These are phyloP conservation scores for Baccha elongata DNA, from an alignment of 2,888 invertebrate genomes.

Conservation along the genomic window DNA sequence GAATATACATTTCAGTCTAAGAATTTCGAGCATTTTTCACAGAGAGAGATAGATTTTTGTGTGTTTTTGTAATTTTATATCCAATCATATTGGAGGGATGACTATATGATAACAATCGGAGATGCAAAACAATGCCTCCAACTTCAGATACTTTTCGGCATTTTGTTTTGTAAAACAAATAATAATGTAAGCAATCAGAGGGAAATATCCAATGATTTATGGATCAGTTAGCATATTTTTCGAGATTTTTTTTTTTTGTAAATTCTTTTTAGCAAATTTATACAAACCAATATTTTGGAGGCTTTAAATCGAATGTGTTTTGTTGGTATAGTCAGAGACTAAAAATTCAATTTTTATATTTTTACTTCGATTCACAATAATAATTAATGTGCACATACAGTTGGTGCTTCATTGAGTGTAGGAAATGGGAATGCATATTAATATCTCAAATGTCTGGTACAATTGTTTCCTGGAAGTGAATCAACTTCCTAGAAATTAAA, in stretches of 20 bases:
- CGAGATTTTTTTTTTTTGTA: neutral
- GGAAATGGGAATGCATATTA: slow-evolving; percentile 47
- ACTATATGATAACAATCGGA: slow-evolving; percentile 50
- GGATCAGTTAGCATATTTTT: slow-evolving; percentile 40
- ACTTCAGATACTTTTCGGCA: slow-evolving; percentile 26
- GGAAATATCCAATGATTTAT: slow-evolving; percentile 65
- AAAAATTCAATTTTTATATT: slow-evolving; percentile 9
- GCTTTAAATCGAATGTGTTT: slow-evolving; percentile 14
- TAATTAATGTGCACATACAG: slow-evolving; percentile 44
- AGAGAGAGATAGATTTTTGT: slow-evolving; percentile 16
- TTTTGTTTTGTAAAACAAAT: slow-evolving; percentile 23
- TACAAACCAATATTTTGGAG: no score
- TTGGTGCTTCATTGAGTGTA: slow-evolving; percentile 37
- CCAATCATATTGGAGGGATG: slow-evolving; percentile 42
- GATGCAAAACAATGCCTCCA: slow-evolving; percentile 41
- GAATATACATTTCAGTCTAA: slow-evolving; percentile 10
- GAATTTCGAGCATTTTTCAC: slow-evolving; percentile 45
- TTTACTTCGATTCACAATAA: slow-evolving; percentile 36
- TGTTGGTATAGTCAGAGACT: neutral
- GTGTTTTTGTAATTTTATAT: slow-evolving; percentile 49
- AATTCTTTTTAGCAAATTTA: no score
- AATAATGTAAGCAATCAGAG: slow-evolving; percentile 43
- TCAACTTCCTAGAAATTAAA: slow-evolving; percentile 63
- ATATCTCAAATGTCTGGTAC: slow-evolving; percentile 38
- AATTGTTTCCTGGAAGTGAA: slow-evolving; percentile 65